Evolutionary conservation across 2,888 invertebrate genomes (phyloP), one percentile per base, ranked within the genome.

Genomic region (Notodonta dromedarius): DNA sequence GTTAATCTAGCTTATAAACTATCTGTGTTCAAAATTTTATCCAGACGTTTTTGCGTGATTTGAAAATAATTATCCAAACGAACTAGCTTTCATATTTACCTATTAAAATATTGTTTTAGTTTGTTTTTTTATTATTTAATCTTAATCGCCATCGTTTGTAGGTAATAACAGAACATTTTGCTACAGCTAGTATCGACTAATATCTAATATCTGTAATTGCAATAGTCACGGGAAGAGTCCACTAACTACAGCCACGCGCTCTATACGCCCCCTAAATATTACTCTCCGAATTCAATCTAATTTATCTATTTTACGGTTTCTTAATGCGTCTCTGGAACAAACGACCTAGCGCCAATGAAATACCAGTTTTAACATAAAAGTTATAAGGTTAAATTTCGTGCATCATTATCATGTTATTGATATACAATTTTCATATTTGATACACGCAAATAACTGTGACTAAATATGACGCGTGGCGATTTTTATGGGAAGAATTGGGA

Each of bases 401-500:
- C 61, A 42, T 2, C 0, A 14, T 0, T 24, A 0, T 0, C 0
- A 5, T 14, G 4, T 56, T 55, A 55, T 56, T 66, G 53, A 52
- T 56, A 58, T 52, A 48, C 56, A 60, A 42, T 61, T 35, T 53
- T 61, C 50, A 59, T 69, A 63, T 70, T 74, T 65, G 67, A 74
- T 74, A 74, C 71, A 72, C 42, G 59, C 14, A 63, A 48, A 32
- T 62, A 74, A 65, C 81, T 89, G 89, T 87, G 73, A 73, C 91
- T 71, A 91, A 92, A 84, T 59, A 71, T 73, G 86, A 74, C 92
- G 83, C 90, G 92, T 92, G 92, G 80, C 91, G 65, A 85, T 88
- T 89, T 86, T 81, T 87, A 87, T 91, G 90, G 91, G 91, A 92
- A 91, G 69, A 70, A 71, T 82, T 79, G 75, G 74, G 65, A 60